Conservation (phyloP, 1,140 invertebrate species). For the Diprion similis region DNA sequence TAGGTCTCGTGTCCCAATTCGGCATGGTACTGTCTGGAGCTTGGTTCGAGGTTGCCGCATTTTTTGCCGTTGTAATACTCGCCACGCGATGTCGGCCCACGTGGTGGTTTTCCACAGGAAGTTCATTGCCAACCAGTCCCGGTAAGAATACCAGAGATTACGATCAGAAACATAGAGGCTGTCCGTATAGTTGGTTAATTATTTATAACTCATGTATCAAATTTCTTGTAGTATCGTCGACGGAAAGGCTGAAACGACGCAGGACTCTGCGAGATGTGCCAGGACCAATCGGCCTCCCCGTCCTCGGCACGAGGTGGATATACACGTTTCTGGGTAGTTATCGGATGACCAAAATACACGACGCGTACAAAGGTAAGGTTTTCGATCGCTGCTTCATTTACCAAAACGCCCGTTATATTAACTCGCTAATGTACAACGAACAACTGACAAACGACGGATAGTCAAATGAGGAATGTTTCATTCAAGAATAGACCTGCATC, state of each 20-base stretch:
- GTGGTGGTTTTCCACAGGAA: constrained; percentile 52
- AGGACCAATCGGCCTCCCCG: constrained; percentile 75
- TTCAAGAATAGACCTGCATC: constrained; percentile 60
- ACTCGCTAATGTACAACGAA: not conserved
- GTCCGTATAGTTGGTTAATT: constrained; percentile 13
- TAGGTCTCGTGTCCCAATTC: constrained; percentile 4
- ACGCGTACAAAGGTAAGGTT: constrained; percentile 76
- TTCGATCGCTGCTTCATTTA: constrained; percentile 23
- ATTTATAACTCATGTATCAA: not conserved
- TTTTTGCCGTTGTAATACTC: constrained; percentile 46
- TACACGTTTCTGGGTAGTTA: constrained; percentile 74
- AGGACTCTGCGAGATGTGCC: constrained; percentile 64
- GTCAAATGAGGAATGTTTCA: constrained; percentile 29
- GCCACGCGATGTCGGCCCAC: constrained; percentile 49
- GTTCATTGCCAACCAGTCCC: constrained; percentile 9
- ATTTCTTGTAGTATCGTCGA: constrained; percentile 14
- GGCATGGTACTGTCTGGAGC: constrained; percentile 44
- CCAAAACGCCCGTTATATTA: constrained; percentile 61
- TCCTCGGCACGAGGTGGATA: constrained; percentile 84
- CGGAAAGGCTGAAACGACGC: constrained; percentile 13
- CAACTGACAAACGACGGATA: not conserved
- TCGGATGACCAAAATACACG: constrained; percentile 77
- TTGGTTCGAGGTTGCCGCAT: constrained; percentile 50
- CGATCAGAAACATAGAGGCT: not conserved
- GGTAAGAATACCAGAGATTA: not conserved